Evolutionary conservation across 2,888 invertebrate genomes (phyloP).

Genomic region (Agonum fuliginosum): DNA sequence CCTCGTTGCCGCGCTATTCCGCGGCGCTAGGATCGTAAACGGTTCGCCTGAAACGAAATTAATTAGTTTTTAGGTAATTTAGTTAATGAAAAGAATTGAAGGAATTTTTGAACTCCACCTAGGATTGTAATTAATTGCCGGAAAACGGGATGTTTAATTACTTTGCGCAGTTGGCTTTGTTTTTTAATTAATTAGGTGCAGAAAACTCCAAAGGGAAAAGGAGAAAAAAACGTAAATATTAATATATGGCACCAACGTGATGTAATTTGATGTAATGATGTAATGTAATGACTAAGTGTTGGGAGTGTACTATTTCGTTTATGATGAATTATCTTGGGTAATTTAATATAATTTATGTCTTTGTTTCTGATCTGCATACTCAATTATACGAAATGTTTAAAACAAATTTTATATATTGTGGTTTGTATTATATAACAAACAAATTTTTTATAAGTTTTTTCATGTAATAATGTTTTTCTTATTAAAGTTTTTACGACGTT

Average conservation of each 20-base stretch:
- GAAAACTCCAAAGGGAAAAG: neutral
- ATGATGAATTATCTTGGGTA: slow-evolving; percentile 31
- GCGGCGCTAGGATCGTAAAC: slow-evolving; percentile 78
- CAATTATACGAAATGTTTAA: neutral
- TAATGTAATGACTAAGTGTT: slow-evolving; percentile 33
- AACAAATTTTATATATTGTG: neutral
- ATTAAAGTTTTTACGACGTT: neutral
- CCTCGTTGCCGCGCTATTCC: slow-evolving; percentile 73
- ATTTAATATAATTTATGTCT: slow-evolving; percentile 45
- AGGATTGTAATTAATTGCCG: slow-evolving; percentile 24
- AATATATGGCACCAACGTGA: slow-evolving; percentile 6
- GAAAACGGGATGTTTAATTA: slow-evolving; percentile 7
- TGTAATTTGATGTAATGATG: slow-evolving; percentile 36
- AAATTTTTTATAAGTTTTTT: neutral
- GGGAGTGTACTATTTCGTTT: slow-evolving; percentile 43
- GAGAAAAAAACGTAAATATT: slow-evolving; percentile 37
- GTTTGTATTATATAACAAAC: neutral
- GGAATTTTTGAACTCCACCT: slow-evolving; percentile 12
- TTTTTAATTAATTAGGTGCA: slow-evolving; percentile 22
- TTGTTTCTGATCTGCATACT: slow-evolving; percentile 28
- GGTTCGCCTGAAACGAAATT: slow-evolving; percentile 74
- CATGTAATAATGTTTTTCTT: neutral
- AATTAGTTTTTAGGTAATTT: slow-evolving; percentile 44
- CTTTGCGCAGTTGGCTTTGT: neutral
- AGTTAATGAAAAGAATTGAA: slow-evolving; percentile 34